Base-by-base conservation (phyloP, 92 coral and sea anemone genomes). In the Metridium senile region DNA sequence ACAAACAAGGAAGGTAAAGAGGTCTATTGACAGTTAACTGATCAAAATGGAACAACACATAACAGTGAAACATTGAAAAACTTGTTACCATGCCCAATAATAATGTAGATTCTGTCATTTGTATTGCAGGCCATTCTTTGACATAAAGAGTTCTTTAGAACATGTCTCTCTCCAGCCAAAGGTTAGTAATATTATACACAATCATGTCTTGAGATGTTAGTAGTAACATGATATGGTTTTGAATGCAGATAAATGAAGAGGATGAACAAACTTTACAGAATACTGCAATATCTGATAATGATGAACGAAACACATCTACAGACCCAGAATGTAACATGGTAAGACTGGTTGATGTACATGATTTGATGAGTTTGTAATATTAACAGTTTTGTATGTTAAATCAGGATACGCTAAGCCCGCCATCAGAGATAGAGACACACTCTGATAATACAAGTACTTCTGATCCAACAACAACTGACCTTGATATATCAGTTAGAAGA, bases 381-480 rank as follows among this genome's bases (percentile, higher is more conserved):
- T n/a, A n/a, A n/a, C n/a, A n/a, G n/a, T n/a, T n/a, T n/a, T n/a
- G n/a, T n/a, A n/a, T n/a, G n/a, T 31, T 18, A 1, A 8, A 6
- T 56, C 67, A 94, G 98, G 98, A 94, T 70, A 85, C 85, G 11
- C 74, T 87, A n/a, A 84, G 94, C 10, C 95, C 93, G 0, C 95
- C 91, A 21, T 95, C 99, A 9, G 99, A 95, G 58, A 83, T 92
- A 27, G 99, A 95, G 19, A 88, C 91, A 10, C 72, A 71, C 51
- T 92, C 99, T 22, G 99, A 95, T 70, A 89, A 93, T 4, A 93
- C 97, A 22, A 82, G 74, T 71, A 71, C 85, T 51, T 82, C 99
- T 9, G 94, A 92, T 62, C 47, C 91, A 1, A 58, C 79, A 1
- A 82, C 82, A 2, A 58, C 84, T 11, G 92, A 75, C 26, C 89